phyloP scores from a whole-genome alignment of 2,797 vertebrate genomes.

The Fistularia commersonii region DNA sequence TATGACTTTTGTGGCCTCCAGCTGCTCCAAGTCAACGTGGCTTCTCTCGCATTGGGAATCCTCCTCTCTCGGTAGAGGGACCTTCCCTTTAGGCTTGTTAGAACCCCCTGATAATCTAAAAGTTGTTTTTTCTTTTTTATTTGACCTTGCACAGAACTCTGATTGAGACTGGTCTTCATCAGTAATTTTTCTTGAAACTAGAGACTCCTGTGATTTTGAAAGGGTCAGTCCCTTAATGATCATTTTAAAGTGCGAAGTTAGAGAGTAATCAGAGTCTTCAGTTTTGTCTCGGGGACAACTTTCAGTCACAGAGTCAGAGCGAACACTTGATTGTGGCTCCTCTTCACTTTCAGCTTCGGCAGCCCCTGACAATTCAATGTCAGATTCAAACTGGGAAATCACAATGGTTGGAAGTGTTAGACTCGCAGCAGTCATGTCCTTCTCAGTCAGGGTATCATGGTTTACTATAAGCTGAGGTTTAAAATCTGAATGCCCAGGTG shows the following conservation, averaged over 20 bases:
- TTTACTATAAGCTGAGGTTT: too few species aligned
- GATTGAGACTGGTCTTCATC: constrained; percentile 26
- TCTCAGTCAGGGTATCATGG: constrained; percentile 14
- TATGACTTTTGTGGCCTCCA: constrained; percentile 73
- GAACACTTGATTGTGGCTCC: constrained; percentile 7
- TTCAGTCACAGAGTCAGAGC: constrained; percentile 11
- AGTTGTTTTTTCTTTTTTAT: constrained; percentile 57
- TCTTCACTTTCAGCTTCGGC: constrained; percentile 13
- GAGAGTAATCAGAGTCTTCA: constrained; percentile 52
- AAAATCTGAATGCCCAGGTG: too few species aligned
- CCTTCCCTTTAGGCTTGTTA: constrained; percentile 49
- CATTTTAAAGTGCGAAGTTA: constrained; percentile 55
- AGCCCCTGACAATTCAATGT: constrained; percentile 17
- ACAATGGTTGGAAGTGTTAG: constrained; percentile 45
- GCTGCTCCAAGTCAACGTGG: constrained; percentile 57
- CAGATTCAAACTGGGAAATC: constrained; percentile 37
- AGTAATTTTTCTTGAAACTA: constrained; percentile 35
- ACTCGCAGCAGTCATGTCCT: neutral
- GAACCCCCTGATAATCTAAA: constrained; percentile 36
- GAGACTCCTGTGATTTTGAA: constrained; percentile 59
- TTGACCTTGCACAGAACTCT: constrained; percentile 8
- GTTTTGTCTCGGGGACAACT: constrained; percentile 35
- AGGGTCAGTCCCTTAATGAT: constrained; percentile 46
- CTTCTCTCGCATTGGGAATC: constrained; percentile 42
- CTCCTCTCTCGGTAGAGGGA: constrained; percentile 45